phyloP scores from a whole-genome alignment of 64 coral and sea anemone species.

The Actinia equina region DNA sequence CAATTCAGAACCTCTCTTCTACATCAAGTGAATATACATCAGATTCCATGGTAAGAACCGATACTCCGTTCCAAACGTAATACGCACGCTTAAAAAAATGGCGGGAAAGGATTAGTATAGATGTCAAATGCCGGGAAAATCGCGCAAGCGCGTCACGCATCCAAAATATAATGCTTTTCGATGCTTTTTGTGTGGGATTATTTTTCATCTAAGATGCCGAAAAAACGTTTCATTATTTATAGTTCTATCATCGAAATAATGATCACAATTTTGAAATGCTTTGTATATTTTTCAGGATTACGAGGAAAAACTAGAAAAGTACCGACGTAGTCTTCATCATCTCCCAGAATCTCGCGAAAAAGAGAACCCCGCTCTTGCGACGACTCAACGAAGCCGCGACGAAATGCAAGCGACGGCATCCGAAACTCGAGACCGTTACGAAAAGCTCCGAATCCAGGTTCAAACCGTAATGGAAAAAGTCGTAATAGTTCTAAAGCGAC shows the following conservation, averaged over 20 bases:
- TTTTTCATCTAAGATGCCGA: no score
- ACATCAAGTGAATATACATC: constrained; percentile 58
- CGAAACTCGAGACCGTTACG: constrained; percentile 67
- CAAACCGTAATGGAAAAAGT: constrained; percentile 64
- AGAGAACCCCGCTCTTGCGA: constrained; percentile 64
- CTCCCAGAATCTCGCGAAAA: constrained; percentile 84
- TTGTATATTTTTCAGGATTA: constrained; percentile 34
- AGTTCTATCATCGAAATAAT: no score
- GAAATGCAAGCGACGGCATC: constrained; percentile 61
- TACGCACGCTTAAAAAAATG: not conserved
- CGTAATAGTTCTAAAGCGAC: constrained; percentile 57
- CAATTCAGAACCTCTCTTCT: constrained; percentile 54
- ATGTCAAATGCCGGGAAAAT: no score
- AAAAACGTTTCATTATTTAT: no score
- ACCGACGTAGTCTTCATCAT: constrained; percentile 67
- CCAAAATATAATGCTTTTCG: no score
- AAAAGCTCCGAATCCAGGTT: constrained; percentile 68
- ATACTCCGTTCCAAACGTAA: not conserved
- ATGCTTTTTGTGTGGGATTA: no score
- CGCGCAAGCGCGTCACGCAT: no score
- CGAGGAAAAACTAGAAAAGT: constrained; percentile 72
- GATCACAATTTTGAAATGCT: not conserved
- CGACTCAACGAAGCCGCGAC: constrained; percentile 62
- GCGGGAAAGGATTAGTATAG: not conserved
- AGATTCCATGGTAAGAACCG: constrained; percentile 64